These are phyloP conservation scores for Melanocharis versteri DNA, from an alignment of 2,113 vertebrate genomes.

Conservation along the genomic window DNA sequence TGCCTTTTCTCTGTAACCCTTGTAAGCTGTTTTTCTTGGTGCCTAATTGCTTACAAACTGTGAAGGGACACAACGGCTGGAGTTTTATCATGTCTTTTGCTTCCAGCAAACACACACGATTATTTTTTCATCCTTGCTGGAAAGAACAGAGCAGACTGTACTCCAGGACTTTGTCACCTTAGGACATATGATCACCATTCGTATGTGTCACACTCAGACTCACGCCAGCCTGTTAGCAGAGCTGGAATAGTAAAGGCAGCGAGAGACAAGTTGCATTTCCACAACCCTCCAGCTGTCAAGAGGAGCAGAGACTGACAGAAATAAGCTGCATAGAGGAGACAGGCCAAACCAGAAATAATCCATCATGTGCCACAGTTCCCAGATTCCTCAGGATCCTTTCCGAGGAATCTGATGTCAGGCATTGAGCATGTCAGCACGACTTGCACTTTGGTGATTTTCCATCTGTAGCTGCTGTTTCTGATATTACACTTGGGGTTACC, in stretches of 20 bases:
- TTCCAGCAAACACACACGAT: not conserved
- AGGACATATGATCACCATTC: not conserved
- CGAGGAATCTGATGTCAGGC: slow-evolving; percentile 29
- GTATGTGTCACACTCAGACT: not conserved
- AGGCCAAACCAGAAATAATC: slow-evolving; percentile 65
- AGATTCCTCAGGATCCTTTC: slow-evolving; percentile 56
- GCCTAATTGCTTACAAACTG: not conserved
- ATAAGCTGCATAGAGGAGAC: slow-evolving; percentile 2
- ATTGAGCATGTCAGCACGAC: not conserved
- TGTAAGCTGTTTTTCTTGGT: not conserved
- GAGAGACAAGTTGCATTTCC: not conserved
- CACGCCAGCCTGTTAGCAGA: not conserved
- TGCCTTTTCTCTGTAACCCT: not conserved
- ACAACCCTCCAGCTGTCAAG: slow-evolving; percentile 43
- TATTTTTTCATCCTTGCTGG: slow-evolving; percentile 43
- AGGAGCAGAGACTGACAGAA: slow-evolving; percentile 16
- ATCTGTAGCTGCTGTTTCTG: slow-evolving; percentile 47
- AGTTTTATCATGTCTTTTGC: not conserved
- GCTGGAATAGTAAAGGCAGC: not conserved
- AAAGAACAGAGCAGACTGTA: slow-evolving; percentile 48
- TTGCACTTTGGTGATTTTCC: slow-evolving; percentile 45
- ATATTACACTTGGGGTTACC: not conserved
- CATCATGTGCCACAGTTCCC: slow-evolving; percentile 56
- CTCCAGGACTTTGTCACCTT: slow-evolving; percentile 27
- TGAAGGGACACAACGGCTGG: not conserved